Base-by-base conservation (phyloP, 2,113 vertebrate species). In the Zingel zingel region DNA sequence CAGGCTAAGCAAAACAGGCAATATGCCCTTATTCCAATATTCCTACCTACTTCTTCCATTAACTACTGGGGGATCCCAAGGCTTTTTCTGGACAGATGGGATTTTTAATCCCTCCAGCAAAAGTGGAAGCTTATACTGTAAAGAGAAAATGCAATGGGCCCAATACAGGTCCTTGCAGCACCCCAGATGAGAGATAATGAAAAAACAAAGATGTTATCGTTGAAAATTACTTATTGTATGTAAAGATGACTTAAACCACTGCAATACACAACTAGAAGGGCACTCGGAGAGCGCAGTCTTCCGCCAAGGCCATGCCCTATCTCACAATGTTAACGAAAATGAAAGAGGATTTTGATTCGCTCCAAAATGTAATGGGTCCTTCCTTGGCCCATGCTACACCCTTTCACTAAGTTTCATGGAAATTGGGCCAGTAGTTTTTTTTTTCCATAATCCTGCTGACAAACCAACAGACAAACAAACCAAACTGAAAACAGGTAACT, bases 1-100 rank as follows among this genome's bases (percentile, higher is more conserved):
- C 50, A 50, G 36, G 56, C 3, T 45, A 67, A 73, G 53, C 0
- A 77, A 66, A 81, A 61, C 4, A 47, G 9, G 21, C 43, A 19
- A 43, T 11, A 57, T 36, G 18, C 45, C 67, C 6, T n/a, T 62
- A 43, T 64, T 13, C 18, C 8, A 43, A 51, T 21, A 23, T 27
- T 21, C 62, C 1, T 0, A 53, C 13, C 36, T 72, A 13, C n/a
- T 53, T 36, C 15, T 43, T 39, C 57, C 27, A 45, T 2, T 56
- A 66, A 45, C 70, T 66, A 50, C 50, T 30, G 67, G 69, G 58
- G 18, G 25, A 58, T 70, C 39, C 14, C 36, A 53, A 47, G 72
- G 59, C 14, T 81, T 81, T 78, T 47, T 53, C 33, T 45, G 54
- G 47, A 62, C 62, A 70, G 23, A 75, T 33, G 45, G 33, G 59